Evolutionary conservation across 2,888 invertebrate genomes (phyloP), one percentile per base, ranked within the genome.

Genomic region (Tuberolachnus salignus): DNA sequence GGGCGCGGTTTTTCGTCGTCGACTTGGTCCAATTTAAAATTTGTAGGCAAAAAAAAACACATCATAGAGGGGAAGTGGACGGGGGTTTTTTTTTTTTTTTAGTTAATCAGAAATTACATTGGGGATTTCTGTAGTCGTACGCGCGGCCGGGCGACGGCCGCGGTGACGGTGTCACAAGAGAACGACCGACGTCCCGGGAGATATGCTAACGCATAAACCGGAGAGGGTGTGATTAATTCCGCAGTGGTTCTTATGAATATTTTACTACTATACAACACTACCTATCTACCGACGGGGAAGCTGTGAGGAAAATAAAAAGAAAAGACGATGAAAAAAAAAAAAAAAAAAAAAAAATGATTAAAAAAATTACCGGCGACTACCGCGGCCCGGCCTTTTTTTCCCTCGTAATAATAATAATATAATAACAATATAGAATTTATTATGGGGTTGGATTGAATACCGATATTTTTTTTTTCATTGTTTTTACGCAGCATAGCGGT

Each of bases 41-140:
- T 75, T 67, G 46, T 61, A 59, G 53, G 21, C 11, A 3, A 23
- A 61, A 70, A 55, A 46, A 66, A 49, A 57, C 14, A 67, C 59
- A 59, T 49, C 75, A 59, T 78, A 59, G 51, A 42, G 67, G 57
- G 57, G 64, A 74, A 64, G 64, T 44, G 59, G 42, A 42, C 16
- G 42, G 57, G 21, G 21, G 8, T 21, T 57, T 23, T 57, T 57
- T 26, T 26, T 51, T 55, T 75, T 73, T 66, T 78, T 78, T 67
- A 67, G 66, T 78, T 78, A 78, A 78, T 78, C 75, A 78, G 75
- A 78, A 78, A 78, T 78, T 78, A 78, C 67, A 67, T 78, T 78
- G 75, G 75, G 67, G 75, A 78, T 78, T 78, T 78, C 67, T 21
- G 19, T 21, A 59, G 51, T 51, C 21, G 46, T 63, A 51, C 61